These are phyloP conservation scores for Epinephelus malabaricus DNA, from an alignment of 2,797 vertebrate species.

Conservation along the genomic window DNA sequence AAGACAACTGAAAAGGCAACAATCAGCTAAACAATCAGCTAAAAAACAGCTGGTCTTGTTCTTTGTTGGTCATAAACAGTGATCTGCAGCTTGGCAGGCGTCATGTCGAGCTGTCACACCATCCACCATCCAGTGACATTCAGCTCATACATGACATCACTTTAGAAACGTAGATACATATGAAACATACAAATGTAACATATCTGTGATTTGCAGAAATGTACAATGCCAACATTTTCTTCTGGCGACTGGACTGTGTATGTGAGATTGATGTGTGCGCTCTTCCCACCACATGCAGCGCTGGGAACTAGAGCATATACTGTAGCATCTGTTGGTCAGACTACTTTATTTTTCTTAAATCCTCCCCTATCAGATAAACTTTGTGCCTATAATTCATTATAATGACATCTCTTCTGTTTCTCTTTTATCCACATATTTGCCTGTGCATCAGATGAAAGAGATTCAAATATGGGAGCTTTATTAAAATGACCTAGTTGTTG, in stretches of 20 bases:
- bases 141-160: too few species aligned
- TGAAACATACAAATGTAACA: too few species aligned
- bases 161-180: too few species aligned
- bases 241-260: neutral
- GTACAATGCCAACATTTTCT: too few species aligned
- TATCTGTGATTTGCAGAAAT: too few species aligned
- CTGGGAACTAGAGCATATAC: constrained; percentile 35
- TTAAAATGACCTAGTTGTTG: constrained; percentile 56
- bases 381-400: constrained; percentile 11
- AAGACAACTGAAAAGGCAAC: too few species aligned
- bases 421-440: constrained; percentile 39
- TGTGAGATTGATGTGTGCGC: constrained; percentile 42
- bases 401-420: constrained; percentile 13
- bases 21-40: too few species aligned
- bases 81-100: too few species aligned
- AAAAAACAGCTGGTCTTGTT: too few species aligned
- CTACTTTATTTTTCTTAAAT: constrained; percentile 15
- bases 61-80: too few species aligned
- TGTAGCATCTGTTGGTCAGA: constrained; percentile 40
- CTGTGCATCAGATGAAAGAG: constrained; percentile 37
- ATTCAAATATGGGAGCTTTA: constrained; percentile 44
- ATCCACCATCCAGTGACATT: too few species aligned
- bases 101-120: too few species aligned
- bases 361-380: constrained; percentile 15
- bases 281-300: constrained; percentile 23